Conservation (phyloP, 2,113 vertebrate species). For the Phaethon lepturus region DNA sequence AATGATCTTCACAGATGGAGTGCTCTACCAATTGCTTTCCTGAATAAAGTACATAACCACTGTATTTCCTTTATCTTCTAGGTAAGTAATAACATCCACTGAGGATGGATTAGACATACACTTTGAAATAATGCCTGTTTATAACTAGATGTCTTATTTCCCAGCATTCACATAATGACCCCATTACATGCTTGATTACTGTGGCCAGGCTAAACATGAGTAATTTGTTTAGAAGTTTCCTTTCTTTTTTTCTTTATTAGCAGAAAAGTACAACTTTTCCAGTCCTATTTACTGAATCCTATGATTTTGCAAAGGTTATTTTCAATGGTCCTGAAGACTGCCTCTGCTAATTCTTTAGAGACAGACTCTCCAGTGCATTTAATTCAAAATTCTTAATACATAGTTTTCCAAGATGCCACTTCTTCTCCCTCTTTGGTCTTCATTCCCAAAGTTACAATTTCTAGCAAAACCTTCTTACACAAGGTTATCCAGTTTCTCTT, state of each 20-base stretch:
- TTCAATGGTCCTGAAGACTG: neutral
- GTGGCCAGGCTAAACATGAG: neutral
- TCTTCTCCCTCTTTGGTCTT: neutral
- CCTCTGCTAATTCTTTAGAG: neutral
- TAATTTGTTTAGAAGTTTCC: neutral
- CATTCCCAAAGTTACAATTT: neutral
- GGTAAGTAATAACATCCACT: neutral
- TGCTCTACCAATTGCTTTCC: neutral
- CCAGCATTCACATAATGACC: neutral
- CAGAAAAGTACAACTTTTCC: neutral
- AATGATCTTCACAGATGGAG: conserved; percentile 9
- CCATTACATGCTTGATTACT: neutral
- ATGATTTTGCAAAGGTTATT: neutral
- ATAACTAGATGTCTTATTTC: neutral
- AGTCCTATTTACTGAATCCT: neutral
- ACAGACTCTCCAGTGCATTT: neutral
- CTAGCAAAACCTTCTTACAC: neutral
- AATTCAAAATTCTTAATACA: neutral
- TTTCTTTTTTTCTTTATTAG: neutral
- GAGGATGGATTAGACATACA: conserved; percentile 6
- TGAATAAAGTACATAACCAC: neutral
- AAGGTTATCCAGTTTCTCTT: neutral
- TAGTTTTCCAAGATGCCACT: neutral
- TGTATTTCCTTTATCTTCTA: neutral
- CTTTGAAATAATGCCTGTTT: neutral